phyloP scores from a whole-genome alignment of 2,888 invertebrate species.

The Geophilus truncorum region DNA sequence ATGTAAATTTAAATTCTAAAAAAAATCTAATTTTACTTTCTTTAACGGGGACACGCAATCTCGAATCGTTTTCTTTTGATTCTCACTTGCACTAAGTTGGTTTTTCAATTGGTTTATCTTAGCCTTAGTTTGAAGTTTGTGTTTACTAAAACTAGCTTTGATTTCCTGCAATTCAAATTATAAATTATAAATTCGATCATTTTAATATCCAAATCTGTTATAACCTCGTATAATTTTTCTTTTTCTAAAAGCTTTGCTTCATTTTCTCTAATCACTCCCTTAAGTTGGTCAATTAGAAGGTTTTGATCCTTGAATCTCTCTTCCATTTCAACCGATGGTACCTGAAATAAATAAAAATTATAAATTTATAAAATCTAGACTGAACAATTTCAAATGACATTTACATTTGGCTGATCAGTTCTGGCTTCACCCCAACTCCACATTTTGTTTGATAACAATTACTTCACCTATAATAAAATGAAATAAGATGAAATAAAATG shows the following conservation, averaged over 20 bases:
- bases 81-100: constrained; percentile 43
- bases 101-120: constrained; percentile 45
- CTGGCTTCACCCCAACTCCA: background rate
- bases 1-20: no score
- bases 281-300: background rate
- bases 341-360: no score
- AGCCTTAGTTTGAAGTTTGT: constrained; percentile 49
- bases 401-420: background rate
- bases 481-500: background rate
- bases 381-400: background rate
- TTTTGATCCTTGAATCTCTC: background rate
- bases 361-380: no score
- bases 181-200: background rate
- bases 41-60: background rate
- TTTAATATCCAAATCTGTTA: background rate
- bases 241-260: background rate
- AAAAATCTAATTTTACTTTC: background rate
- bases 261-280: background rate
- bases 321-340: background rate
- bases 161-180: constrained; percentile 44
- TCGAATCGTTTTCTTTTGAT: constrained; percentile 39
- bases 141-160: constrained; percentile 47
- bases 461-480: background rate
- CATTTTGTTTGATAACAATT: background rate
- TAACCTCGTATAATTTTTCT: background rate